Evolutionary conservation across 2,888 invertebrate species (phyloP), one percentile per base, ranked within the genome.

Genomic region (Siphlonurus alternatus): DNA sequence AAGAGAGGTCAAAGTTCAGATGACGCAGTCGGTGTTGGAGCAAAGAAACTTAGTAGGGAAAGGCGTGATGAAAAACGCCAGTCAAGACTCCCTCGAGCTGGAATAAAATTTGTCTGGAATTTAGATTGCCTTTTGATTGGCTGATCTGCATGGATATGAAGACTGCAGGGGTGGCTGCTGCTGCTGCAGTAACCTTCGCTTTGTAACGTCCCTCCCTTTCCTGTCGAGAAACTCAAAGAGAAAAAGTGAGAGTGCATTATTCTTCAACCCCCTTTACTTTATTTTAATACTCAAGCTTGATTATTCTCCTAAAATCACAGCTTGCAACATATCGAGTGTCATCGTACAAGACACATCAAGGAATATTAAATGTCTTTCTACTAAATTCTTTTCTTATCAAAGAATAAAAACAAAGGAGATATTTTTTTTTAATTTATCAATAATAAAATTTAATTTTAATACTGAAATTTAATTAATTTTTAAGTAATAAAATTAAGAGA

Each of bases 41-140:
- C n/a, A n/a, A n/a, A n/a, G n/a, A n/a, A n/a, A n/a, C n/a, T n/a
- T n/a, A n/a, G n/a, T n/a, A n/a, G n/a, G n/a, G n/a, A n/a, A n/a
- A n/a, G n/a, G 10, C 10, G 53, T 51, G 53, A 51, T 51, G 53
- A 51, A 51, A 51, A 51, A 51, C n/a, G 53, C 53, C 53, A 51
- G 53, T 51, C 53, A 51, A 51, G 53, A 10, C n/a, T 20, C 7
- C 56, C n/a, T 56, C n/a, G 56, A 56, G n/a, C 19, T n/a, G 56
- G 56, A 56, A 56, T 56, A 22, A 56, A 56, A 56, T 56, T 56
- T 56, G 56, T 56, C 56, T 56, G 56, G 56, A 56, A 56, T 56
- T 56, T 56, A 56, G 56, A 56, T 56, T 56, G 56, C 56, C 56
- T 56, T 56, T 56, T 56, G 56, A 56, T 56, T 56, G 56, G 56